Evolutionary conservation across 2,113 vertebrate species (phyloP).

Genomic region (Nibea albiflora): DNA sequence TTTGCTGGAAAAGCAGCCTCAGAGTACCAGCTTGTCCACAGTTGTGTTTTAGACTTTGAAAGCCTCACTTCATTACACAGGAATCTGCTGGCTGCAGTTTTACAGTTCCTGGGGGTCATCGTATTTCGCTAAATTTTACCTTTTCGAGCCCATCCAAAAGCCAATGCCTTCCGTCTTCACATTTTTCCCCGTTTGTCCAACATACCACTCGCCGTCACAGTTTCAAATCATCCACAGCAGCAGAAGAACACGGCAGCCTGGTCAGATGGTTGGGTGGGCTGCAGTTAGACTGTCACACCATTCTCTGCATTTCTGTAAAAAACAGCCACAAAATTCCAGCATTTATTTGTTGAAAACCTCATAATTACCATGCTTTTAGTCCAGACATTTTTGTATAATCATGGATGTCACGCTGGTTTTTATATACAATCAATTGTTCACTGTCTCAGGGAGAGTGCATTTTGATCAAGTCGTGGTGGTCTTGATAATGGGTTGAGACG

Average conservation of each 20-base stretch:
- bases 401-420: constrained; percentile 20
- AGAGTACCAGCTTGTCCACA: background rate
- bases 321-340: constrained; percentile 4
- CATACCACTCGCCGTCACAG: background rate
- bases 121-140: background rate
- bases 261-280: background rate
- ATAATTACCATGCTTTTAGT: constrained; percentile 35
- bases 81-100: constrained; percentile 27
- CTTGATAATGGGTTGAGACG: constrained; percentile 10
- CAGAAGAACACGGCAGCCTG: background rate
- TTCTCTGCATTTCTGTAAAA: constrained; percentile 29
- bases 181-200: background rate
- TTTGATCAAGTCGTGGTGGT: background rate
- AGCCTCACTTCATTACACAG: constrained; percentile 17
- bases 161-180: background rate
- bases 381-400: constrained; percentile 34
- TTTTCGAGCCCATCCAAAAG: constrained; percentile 6
- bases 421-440: constrained; percentile 7
- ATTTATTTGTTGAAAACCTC: constrained; percentile 43
- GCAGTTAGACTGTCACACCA: constrained; percentile 6
- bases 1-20: background rate
- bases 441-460: background rate
- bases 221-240: background rate
- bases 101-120: background rate
- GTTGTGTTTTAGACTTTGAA: background rate